Evolutionary conservation across 2,888 invertebrate genomes (phyloP).

Genomic region (Parthenolecanium corni): DNA sequence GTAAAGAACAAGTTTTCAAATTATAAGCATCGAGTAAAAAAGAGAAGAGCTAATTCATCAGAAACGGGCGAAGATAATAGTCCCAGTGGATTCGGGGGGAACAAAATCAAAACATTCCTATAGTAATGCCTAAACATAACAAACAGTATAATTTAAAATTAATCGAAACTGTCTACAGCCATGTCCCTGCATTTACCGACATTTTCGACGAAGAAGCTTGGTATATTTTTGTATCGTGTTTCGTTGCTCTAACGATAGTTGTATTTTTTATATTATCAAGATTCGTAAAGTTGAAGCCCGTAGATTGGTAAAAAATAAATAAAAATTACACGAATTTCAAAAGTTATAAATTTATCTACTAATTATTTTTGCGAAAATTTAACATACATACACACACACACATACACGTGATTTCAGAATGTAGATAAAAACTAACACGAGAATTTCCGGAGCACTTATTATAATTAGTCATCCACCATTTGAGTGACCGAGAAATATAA

Average conservation of each 20-base stretch:
- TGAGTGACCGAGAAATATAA: too few relatives aligned
- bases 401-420: too few relatives aligned
- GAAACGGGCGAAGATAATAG: neutral
- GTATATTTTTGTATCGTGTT: conserved; percentile 79
- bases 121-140: conserved; percentile 43
- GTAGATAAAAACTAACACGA: too few relatives aligned
- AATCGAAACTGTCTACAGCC: conserved; percentile 73
- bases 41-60: neutral
- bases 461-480: too few relatives aligned
- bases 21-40: neutral
- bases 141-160: conserved; percentile 51
- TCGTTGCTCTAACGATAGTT: conserved; percentile 64
- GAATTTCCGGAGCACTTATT: too few relatives aligned
- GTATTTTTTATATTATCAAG: conserved; percentile 73
- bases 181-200: conserved; percentile 90
- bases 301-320: conserved; percentile 46
- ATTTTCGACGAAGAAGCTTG: conserved; percentile 97
- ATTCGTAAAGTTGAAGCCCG: conserved; percentile 75
- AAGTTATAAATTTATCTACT: too few relatives aligned
- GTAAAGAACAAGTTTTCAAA: neutral
- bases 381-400: too few relatives aligned
- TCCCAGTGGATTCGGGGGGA: neutral
- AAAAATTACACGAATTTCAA: too few relatives aligned
- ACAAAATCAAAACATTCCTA: conserved; percentile 1
- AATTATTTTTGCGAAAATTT: too few relatives aligned